phyloP scores from a whole-genome alignment of 2,113 vertebrate species.

The Sorex araneus region DNA sequence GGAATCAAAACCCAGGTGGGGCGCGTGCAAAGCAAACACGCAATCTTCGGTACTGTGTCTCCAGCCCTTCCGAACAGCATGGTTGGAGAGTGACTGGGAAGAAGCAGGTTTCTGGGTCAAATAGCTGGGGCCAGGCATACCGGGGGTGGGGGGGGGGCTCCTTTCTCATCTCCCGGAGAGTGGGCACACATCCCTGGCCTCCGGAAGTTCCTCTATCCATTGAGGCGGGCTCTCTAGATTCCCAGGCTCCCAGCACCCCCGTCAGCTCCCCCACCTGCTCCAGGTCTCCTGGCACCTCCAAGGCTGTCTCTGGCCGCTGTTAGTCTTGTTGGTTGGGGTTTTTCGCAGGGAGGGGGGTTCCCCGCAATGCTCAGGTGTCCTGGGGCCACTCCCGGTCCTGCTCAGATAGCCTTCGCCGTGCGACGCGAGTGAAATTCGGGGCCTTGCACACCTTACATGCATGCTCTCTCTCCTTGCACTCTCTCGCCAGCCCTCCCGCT shows the following conservation, averaged over 20 bases:
- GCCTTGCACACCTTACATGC: no score
- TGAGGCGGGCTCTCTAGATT: not conserved
- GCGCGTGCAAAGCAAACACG: no score
- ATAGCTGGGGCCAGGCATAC: not conserved
- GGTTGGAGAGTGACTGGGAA: not conserved
- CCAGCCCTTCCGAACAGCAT: not conserved
- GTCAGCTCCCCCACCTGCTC: not conserved
- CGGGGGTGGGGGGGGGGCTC: not conserved
- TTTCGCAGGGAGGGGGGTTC: no score
- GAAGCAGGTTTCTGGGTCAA: no score
- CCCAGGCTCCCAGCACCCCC: not conserved
- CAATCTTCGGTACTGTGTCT: no score
- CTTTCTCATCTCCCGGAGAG: not conserved
- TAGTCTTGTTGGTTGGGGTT: not conserved
- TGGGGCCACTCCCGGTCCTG: no score
- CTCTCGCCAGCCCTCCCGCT: no score
- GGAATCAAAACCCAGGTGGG: no score
- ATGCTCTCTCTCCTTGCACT: no score
- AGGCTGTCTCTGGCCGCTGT: not conserved
- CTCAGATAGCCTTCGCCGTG: no score
- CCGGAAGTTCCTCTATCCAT: not conserved
- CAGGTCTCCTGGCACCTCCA: not conserved
- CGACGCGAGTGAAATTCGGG: no score
- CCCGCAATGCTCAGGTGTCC: no score
- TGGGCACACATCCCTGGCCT: slow-evolving; percentile 30